A percentile compares a stretch with the other conserved stretches of the same genome.
Evolutionary conservation across 2,888 invertebrate species (phyloP).

Genomic region (Parnassius mnemosyne): DNA sequence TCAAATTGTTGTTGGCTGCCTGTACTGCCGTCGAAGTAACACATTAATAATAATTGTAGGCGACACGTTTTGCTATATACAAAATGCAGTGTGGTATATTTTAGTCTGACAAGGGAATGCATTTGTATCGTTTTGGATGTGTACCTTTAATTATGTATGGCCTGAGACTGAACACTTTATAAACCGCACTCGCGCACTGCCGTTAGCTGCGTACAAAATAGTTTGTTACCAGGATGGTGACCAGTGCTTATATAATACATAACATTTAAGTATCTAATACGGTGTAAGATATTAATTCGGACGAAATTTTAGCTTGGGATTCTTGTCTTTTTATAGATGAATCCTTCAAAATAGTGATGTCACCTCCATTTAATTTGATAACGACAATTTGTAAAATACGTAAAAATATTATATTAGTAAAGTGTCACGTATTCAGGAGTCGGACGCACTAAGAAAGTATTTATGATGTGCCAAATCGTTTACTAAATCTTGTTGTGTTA

Average conservation of each 20-base stretch:
- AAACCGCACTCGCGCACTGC: background rate
- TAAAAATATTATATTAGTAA: constrained; percentile 31
- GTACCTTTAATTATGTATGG: constrained; percentile 1
- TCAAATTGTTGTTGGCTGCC: constrained; percentile 6
- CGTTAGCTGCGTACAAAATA: background rate
- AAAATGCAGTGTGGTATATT: background rate
- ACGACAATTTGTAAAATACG: constrained; percentile 28
- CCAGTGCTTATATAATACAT: constrained; percentile 34
- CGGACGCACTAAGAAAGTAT: constrained; percentile 36
- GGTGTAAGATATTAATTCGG: constrained; percentile 45
- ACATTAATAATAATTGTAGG: background rate
- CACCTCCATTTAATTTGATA: constrained; percentile 27
- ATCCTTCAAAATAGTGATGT: constrained; percentile 39
- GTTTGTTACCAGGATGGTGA: constrained; percentile 10
- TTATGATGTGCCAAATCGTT: constrained; percentile 51
- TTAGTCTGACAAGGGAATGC: background rate
- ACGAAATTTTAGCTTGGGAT: constrained; percentile 47
- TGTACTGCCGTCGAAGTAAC: constrained; percentile 1
- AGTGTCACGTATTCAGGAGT: constrained; percentile 30
- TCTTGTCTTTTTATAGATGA: constrained; percentile 39
- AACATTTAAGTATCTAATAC: constrained; percentile 41
- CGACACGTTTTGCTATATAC: constrained; percentile 10
- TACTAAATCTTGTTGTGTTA: constrained; percentile 26
- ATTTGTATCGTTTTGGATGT: constrained; percentile 4
- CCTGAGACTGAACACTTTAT: constrained; percentile 12